These are phyloP conservation scores for Conistra vaccinii DNA, from an alignment of 2,888 invertebrate species.

Conservation along the genomic window DNA sequence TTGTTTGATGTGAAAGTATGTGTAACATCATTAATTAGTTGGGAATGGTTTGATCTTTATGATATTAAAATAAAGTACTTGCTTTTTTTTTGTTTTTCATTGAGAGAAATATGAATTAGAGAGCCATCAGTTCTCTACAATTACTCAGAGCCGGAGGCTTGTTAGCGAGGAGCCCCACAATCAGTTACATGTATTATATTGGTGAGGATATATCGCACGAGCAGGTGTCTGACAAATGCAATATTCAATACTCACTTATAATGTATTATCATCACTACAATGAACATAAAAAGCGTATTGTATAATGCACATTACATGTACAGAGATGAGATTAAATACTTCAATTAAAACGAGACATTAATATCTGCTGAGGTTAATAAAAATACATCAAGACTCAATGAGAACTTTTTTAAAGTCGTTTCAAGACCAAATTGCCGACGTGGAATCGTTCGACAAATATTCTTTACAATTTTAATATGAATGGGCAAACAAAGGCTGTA, in stretches of 20 bases:
- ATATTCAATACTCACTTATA: conserved; percentile 33
- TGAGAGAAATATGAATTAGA: conserved; percentile 50
- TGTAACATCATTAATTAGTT: conserved; percentile 62
- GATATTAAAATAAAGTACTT: conserved; percentile 35
- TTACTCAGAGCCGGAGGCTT: conserved; percentile 52
- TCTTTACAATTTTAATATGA: conserved; percentile 12
- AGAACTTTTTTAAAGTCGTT: conserved; percentile 38
- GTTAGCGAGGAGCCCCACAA: conserved; percentile 49
- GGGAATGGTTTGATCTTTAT: conserved; percentile 59
- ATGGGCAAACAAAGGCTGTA: background rate
- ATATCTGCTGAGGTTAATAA: conserved; percentile 43
- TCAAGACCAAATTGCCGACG: conserved; percentile 36
- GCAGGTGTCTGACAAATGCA: conserved; percentile 57
- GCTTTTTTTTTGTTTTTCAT: conserved; percentile 52
- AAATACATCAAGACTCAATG: conserved; percentile 32
- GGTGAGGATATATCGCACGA: conserved; percentile 34
- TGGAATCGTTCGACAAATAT: conserved; percentile 14
- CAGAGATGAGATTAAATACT: conserved; percentile 45
- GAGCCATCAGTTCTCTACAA: conserved; percentile 50
- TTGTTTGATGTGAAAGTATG: conserved; percentile 67
- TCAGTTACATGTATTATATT: conserved; percentile 52
- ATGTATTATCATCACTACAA: conserved; percentile 50
- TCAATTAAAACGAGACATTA: conserved; percentile 38
- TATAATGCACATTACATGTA: conserved; percentile 43
- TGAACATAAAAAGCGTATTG: conserved; percentile 47